phyloP scores from a whole-genome alignment of 2,113 vertebrate species.

The Cyanistes caeruleus region DNA sequence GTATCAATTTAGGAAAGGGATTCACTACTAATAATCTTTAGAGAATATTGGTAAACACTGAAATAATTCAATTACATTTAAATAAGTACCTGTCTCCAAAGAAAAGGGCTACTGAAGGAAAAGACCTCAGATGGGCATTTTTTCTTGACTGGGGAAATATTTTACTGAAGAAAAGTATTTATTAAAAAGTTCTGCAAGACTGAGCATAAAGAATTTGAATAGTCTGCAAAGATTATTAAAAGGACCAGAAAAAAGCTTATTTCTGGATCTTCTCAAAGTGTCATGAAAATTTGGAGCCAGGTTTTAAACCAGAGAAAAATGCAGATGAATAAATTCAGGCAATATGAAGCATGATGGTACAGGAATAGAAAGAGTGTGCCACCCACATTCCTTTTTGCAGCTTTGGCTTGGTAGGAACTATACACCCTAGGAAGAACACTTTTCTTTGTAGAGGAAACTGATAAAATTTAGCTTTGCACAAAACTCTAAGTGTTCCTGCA shows the following conservation, averaged over 20 bases:
- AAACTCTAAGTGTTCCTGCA: neutral
- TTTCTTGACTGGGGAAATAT: neutral
- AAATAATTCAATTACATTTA: neutral
- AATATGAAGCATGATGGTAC: neutral
- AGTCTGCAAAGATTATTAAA: neutral
- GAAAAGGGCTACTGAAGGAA: neutral
- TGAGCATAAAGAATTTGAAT: neutral
- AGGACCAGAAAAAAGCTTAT: neutral
- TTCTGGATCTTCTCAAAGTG: neutral
- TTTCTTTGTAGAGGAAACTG: neutral
- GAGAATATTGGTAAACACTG: neutral
- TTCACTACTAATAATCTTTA: neutral
- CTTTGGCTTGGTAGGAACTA: neutral
- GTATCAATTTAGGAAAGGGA: neutral
- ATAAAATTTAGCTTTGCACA: neutral
- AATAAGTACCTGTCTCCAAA: neutral
- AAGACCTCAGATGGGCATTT: neutral
- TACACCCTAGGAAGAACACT: neutral
- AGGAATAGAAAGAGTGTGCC: neutral
- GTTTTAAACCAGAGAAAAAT: neutral
- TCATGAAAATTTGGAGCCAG: neutral
- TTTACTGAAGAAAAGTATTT: neutral
- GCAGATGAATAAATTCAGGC: neutral
- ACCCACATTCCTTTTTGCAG: neutral
- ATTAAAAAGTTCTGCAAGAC: neutral